Percentiles rank a stretch among this genome's conserved stretches.
Conservation (phyloP, 2,797 vertebrate species). For the Leptatherina wallacei region DNA sequence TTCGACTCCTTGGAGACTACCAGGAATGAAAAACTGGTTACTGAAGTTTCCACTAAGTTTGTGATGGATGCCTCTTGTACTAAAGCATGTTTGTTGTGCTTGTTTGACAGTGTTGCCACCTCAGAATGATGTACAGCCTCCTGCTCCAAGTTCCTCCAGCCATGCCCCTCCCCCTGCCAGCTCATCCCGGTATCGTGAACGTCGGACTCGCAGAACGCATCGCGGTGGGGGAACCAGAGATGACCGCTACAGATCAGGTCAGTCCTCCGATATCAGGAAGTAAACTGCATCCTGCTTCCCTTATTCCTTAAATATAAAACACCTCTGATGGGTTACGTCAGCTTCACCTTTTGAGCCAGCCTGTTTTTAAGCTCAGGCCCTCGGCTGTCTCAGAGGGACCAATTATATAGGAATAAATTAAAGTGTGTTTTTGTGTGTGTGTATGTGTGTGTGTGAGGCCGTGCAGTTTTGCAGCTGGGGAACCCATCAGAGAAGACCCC, state of each 20-base stretch:
- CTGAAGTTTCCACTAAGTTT: not conserved
- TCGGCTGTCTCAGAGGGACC: slow-evolving; percentile 53
- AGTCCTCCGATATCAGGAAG: not conserved
- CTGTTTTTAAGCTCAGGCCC: slow-evolving; percentile 35
- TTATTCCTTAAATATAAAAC: not conserved
- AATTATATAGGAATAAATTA: slow-evolving; percentile 44
- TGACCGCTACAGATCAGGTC: slow-evolving; percentile 94
- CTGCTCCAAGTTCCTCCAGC: slow-evolving; percentile 81
- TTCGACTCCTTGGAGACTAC: not conserved
- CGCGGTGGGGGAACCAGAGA: slow-evolving; percentile 93
- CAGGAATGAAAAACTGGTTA: not conserved
- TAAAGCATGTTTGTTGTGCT: slow-evolving; percentile 23
- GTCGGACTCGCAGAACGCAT: slow-evolving; percentile 87
- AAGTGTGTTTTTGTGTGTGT: not conserved
- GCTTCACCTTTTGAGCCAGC: not conserved
- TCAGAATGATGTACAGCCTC: slow-evolving; percentile 86
- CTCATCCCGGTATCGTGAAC: slow-evolving; percentile 88
- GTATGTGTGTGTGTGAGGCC: not conserved
- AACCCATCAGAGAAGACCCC: slow-evolving; percentile 50
- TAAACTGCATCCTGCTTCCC: not conserved
- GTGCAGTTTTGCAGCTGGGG: slow-evolving; percentile 44
- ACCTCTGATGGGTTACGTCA: not conserved
- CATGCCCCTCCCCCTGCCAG: slow-evolving; percentile 76
- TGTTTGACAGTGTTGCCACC: slow-evolving; percentile 82
- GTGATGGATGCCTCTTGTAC: not conserved